These are phyloP conservation scores for Astyanax mexicanus DNA, from an alignment of 2,797 vertebrate species.

Conservation along the genomic window DNA sequence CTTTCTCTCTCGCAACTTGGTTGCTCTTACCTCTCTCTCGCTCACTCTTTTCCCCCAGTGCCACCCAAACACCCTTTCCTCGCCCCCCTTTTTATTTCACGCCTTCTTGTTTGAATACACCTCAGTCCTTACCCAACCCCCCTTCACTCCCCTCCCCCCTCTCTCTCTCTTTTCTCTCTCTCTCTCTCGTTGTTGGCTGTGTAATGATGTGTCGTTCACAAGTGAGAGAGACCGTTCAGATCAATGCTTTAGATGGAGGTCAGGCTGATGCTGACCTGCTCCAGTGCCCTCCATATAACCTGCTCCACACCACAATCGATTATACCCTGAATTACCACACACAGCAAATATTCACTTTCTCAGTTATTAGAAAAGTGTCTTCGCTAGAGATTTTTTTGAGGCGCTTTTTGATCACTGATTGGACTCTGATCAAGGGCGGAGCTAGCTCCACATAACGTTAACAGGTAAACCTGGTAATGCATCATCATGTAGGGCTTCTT, in stretches of 20 bases:
- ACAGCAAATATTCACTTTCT: no score
- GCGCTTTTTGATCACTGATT: no score
- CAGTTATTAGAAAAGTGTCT: no score
- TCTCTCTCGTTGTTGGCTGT: slow-evolving; percentile 26
- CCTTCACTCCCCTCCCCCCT: slow-evolving; percentile 60
- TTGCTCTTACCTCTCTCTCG: not conserved
- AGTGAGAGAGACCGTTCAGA: not conserved
- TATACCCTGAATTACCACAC: no score
- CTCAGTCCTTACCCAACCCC: slow-evolving; percentile 20
- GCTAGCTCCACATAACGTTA: no score
- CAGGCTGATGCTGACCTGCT: not conserved
- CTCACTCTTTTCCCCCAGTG: not conserved
- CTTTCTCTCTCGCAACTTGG: not conserved
- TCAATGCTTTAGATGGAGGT: not conserved
- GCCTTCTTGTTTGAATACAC: slow-evolving; percentile 20
- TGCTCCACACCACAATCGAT: not conserved
- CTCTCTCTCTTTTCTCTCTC: slow-evolving; percentile 60
- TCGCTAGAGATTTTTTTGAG: no score
- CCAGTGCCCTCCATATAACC: not conserved
- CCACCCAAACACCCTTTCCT: not conserved
- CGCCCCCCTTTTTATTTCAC: not conserved
- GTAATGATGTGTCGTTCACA: not conserved
- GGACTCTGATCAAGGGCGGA: no score
- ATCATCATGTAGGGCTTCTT: no score
- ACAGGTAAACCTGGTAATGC: no score